A percentile compares a stretch with the other conserved stretches of the same genome.
Evolutionary conservation across 2,888 invertebrate genomes (phyloP).

Genomic region (Gymnosoma rotundatum): DNA sequence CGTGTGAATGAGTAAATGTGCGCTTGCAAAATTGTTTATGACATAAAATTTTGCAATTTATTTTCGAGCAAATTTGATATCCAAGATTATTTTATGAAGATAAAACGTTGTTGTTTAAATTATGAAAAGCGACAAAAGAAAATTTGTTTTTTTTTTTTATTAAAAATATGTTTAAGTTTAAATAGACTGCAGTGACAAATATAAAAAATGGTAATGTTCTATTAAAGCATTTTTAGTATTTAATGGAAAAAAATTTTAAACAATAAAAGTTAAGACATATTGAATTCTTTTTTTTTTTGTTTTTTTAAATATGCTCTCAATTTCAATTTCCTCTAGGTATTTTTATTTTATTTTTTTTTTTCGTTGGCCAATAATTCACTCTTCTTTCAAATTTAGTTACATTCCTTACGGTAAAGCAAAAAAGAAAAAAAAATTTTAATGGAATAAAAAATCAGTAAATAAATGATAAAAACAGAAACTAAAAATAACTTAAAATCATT

Average conservation of each 20-base stretch:
- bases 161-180: too few relatives aligned
- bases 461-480: constrained; percentile 40
- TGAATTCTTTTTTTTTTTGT: background rate
- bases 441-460: constrained; percentile 34
- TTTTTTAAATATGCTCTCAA: constrained; percentile 41
- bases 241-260: background rate
- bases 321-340: constrained; percentile 42
- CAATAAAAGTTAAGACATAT: constrained; percentile 36
- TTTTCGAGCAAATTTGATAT: constrained; percentile 71
- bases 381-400: constrained; percentile 53
- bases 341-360: background rate
- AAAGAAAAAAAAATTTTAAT: background rate
- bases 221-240: too few relatives aligned
- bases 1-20: constrained; percentile 2
- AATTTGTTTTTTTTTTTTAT: constrained; percentile 34
- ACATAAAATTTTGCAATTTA: constrained; percentile 71
- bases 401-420: constrained; percentile 21
- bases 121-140: constrained; percentile 50
- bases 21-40: constrained; percentile 69
- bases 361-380: constrained; percentile 56
- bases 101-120: constrained; percentile 52
- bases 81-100: constrained; percentile 65
- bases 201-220: too few relatives aligned
- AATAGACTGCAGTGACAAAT: too few relatives aligned
- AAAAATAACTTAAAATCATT: constrained; percentile 63